phyloP scores from a whole-genome alignment of 2,113 vertebrate species.

The Leucoraja erinaceus region DNA sequence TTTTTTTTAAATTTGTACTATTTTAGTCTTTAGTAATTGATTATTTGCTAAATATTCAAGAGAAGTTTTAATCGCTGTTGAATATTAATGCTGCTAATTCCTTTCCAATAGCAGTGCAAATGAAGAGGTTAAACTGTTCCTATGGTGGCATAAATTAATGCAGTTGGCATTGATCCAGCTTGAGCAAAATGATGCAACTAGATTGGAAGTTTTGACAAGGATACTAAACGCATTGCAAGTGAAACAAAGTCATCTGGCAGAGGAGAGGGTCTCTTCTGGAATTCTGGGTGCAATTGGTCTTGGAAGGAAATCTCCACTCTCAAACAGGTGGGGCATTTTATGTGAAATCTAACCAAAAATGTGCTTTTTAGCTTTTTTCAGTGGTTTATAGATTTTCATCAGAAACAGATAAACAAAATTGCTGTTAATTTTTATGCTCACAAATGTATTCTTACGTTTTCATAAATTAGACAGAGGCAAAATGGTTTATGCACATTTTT shows the following conservation, averaged over 20 bases:
- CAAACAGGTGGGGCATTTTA: constrained; percentile 67
- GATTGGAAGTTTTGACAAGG: constrained; percentile 55
- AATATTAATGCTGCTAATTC: neutral
- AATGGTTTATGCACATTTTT: constrained; percentile 4
- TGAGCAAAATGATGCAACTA: constrained; percentile 61
- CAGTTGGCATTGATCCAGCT: constrained; percentile 74
- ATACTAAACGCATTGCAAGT: constrained; percentile 67
- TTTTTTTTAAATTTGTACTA: neutral
- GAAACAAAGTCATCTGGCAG: constrained; percentile 71
- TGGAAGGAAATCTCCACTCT: constrained; percentile 83
- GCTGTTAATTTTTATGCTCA: neutral
- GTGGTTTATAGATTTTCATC: neutral
- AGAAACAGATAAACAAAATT: neutral
- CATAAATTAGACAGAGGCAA: neutral
- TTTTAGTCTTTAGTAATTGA: neutral
- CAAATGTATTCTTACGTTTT: neutral
- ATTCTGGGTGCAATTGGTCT: constrained; percentile 85
- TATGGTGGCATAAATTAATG: constrained; percentile 92
- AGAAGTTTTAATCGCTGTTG: neutral
- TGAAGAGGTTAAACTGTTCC: constrained; percentile 89
- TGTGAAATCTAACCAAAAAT: neutral
- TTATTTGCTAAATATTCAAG: neutral
- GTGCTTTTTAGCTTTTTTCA: neutral
- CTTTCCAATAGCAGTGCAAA: constrained; percentile 59
- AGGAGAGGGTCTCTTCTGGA: constrained; percentile 80